Evolutionary conservation across 2,113 vertebrate genomes (phyloP).

Genomic region (Zootoca vivipara): DNA sequence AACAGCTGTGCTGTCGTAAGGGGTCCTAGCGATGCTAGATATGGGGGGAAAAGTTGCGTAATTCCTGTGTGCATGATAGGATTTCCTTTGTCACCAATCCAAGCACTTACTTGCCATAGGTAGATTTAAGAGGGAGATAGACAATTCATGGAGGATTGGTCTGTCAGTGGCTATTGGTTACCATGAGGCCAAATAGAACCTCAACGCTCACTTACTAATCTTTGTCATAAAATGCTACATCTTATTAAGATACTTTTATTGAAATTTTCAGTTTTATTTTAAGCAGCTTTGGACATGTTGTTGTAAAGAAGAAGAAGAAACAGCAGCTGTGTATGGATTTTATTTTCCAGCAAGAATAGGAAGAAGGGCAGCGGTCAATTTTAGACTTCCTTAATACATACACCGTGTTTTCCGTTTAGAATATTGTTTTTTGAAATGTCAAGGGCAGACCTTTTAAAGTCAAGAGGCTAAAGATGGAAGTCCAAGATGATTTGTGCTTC

Average conservation of each 20-base stretch:
- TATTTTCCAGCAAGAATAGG: background rate
- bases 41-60: background rate
- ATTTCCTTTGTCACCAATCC: background rate
- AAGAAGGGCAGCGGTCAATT: background rate
- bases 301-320: background rate
- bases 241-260: background rate
- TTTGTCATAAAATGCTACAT: background rate
- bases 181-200: too few relatives aligned
- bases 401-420: background rate
- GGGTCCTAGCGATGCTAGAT: background rate
- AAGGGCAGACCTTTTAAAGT: background rate
- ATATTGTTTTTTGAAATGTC: background rate
- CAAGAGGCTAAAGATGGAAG: conserved; percentile 10
- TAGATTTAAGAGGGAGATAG: background rate
- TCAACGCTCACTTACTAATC: background rate
- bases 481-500: background rate
- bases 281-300: background rate
- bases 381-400: background rate
- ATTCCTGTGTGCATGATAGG: background rate
- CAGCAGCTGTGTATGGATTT: background rate
- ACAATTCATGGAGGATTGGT: background rate
- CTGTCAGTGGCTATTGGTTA: background rate
- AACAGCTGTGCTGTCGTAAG: background rate
- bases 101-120: background rate
- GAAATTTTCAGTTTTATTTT: background rate